Conservation (phyloP, 2,113 vertebrate genomes). For the Perca fluviatilis region DNA sequence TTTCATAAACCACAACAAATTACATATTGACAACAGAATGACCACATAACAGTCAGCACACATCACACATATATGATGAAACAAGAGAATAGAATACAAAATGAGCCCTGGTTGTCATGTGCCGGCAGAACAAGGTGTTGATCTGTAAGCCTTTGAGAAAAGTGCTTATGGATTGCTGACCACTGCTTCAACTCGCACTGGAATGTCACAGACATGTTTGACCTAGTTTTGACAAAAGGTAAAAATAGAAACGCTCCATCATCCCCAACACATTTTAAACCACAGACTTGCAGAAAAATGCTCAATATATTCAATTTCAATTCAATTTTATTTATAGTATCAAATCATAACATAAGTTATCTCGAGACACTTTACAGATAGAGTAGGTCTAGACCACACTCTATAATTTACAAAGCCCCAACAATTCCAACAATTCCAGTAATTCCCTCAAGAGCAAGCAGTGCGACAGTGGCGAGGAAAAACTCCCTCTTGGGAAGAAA, state of each 20-base stretch:
- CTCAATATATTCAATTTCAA: too few relatives aligned
- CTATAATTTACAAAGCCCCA: too few relatives aligned
- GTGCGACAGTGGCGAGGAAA: too few relatives aligned
- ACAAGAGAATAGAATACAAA: not conserved
- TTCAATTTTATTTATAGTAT: too few relatives aligned
- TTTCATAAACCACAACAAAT: conserved; percentile 46
- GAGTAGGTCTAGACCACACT: too few relatives aligned
- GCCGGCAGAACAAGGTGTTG: not conserved
- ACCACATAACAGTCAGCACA: conserved; percentile 38
- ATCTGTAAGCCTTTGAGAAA: conserved; percentile 17
- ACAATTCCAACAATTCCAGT: too few relatives aligned
- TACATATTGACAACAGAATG: conserved; percentile 45
- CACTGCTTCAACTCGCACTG: conserved; percentile 27
- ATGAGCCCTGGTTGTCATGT: not conserved
- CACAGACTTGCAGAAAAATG: not conserved
- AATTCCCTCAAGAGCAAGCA: too few relatives aligned
- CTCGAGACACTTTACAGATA: too few relatives aligned
- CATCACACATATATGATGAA: conserved; percentile 33
- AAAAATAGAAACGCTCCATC: not conserved
- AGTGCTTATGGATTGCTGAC: conserved; percentile 24
- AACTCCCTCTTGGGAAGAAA: too few relatives aligned
- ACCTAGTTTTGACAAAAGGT: conserved; percentile 20
- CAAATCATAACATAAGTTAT: too few relatives aligned
- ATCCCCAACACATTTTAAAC: not conserved
- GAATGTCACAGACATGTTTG: conserved; percentile 37